Evolutionary conservation across 2,113 vertebrate species (phyloP), one percentile per base, ranked within the genome.

Genomic region (Alaudala cheleensis): DNA sequence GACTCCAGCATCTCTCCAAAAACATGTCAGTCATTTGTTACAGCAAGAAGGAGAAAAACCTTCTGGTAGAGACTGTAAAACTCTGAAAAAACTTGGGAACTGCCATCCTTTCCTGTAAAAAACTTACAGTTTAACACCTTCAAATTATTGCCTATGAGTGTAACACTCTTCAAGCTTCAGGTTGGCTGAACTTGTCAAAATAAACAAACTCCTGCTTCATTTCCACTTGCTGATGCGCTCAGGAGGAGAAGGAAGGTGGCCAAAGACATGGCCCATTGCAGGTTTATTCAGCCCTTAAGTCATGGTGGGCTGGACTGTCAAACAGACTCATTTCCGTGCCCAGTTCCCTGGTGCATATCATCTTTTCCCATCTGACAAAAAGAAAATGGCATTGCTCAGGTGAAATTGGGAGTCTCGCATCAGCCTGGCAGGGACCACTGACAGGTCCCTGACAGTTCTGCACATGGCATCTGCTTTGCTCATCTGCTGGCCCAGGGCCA

Each of bases 211-310:
- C 28, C 65, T 78, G 72, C 87, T 89, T 90, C 86, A 89, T 82
- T 96, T 95, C 84, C 12, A 2, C 80, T 74, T 53, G 49, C 65
- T 40, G 56, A 70, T 90, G 70, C 67, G 29, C 78, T 96, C 51
- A 50, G 13, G 34, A 73, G 50, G 31, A 72, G 58, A 26, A 73
- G 54, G 88, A 95, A 70, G 47, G 44, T 65, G 69, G 42, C 86
- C 7, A 9, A 90, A 81, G 93, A 93, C 64, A 93, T 1, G 58
- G 88, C 57, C 90, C 71, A 66, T 95, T 96, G 67, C 91, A 86
- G 78, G 50, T 91, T 95, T 71, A 89, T 81, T 90, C 92, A 97
- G 74, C 81, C 91, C 82, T 33, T 42, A 66, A 91, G 88, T 81
- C 90, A 58, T 25, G 69, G 77, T 33, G n/a, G 58, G 18, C 40